Percentiles rank a stretch among this genome's conserved stretches.
These are phyloP conservation scores for Camponotus fellah DNA, from an alignment of 2,888 invertebrate genomes.

Conservation along the genomic window DNA sequence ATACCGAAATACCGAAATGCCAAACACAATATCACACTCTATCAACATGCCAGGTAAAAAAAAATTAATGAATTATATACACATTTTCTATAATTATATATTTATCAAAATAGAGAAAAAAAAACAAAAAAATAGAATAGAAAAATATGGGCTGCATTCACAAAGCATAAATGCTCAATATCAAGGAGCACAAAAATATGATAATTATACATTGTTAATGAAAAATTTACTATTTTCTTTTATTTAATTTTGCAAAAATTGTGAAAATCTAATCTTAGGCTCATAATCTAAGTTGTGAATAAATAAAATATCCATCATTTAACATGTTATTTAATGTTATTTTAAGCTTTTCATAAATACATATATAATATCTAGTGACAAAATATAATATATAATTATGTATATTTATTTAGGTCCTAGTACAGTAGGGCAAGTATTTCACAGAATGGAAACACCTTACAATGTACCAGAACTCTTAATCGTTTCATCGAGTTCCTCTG, in stretches of 20 bases:
- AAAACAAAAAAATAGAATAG: neutral
- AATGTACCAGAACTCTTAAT: constrained; percentile 77
- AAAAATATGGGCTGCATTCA: neutral
- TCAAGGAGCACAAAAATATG: neutral
- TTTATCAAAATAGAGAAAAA: neutral
- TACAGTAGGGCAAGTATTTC: constrained; percentile 77
- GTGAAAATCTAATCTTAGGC: no score
- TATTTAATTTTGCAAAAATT: neutral
- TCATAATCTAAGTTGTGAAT: neutral
- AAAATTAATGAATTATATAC: neutral
- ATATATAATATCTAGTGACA: neutral
- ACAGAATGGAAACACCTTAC: constrained; percentile 64
- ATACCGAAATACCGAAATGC: constrained; percentile 58
- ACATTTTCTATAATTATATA: neutral
- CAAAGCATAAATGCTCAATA: neutral
- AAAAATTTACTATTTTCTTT: neutral
- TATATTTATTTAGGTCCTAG: constrained; percentile 76
- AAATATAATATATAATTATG: neutral
- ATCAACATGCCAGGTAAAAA: constrained; percentile 77
- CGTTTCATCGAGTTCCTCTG: constrained; percentile 82
- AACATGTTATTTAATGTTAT: neutral
- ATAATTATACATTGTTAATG: neutral
- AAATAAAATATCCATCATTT: neutral
- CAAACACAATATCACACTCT: constrained; percentile 72
- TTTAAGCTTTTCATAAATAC: neutral